These are phyloP conservation scores for Mylabris sibirica DNA, from an alignment of 2,888 invertebrate genomes.

Conservation along the genomic window DNA sequence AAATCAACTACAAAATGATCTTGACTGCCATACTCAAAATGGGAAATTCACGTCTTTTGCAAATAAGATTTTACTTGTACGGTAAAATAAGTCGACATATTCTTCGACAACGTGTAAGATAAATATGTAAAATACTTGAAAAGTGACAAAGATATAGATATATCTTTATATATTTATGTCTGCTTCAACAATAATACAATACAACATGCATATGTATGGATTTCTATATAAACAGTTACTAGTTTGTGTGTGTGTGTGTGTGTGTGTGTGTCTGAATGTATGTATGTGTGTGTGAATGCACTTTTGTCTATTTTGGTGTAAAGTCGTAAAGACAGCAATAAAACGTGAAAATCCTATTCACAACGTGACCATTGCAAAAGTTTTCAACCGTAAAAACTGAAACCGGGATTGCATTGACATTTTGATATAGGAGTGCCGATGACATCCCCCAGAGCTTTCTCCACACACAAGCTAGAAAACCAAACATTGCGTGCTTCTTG, in stretches of 20 bases:
- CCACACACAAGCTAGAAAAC: conserved; percentile 47
- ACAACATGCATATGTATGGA: not conserved
- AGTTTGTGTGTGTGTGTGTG: too few species aligned
- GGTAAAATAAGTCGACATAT: not conserved
- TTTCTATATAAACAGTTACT: not conserved
- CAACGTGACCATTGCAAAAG: conserved; percentile 47
- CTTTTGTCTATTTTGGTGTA: conserved; percentile 21
- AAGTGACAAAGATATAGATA: not conserved
- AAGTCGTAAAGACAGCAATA: conserved; percentile 49
- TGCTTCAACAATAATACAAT: not conserved
- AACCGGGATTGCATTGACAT: conserved; percentile 51
- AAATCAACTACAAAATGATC: not conserved
- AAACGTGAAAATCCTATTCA: conserved; percentile 50
- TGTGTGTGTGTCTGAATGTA: too few species aligned
- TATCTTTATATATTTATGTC: too few species aligned
- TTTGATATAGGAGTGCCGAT: conserved; percentile 49
- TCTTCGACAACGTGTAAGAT: not conserved
- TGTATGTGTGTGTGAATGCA: not conserved
- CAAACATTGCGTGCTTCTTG: conserved; percentile 45
- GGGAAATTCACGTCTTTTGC: not conserved
- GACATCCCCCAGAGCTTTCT: conserved; percentile 43
- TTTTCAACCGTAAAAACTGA: conserved; percentile 49
- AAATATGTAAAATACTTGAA: not conserved
- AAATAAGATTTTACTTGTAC: not conserved
- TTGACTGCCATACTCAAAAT: not conserved